These are phyloP conservation scores for Colletes collaris DNA, from an alignment of 2,888 invertebrate species.

Conservation along the genomic window DNA sequence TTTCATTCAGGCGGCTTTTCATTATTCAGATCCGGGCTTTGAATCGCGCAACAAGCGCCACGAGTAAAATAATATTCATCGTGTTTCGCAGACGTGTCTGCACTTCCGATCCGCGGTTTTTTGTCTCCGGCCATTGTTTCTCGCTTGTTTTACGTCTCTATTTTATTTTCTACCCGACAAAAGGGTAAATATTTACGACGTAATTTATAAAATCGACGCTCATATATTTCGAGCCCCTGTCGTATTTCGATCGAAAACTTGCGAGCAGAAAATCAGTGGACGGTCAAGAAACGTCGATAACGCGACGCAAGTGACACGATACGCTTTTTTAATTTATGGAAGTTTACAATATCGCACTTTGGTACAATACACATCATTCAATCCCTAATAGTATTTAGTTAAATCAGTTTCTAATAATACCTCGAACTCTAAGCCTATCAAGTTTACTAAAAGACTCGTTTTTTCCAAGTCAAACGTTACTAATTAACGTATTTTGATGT, in stretches of 20 bases:
- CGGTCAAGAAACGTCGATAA: too few relatives aligned
- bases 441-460: too few relatives aligned
- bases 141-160: slow-evolving; percentile 9
- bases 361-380: too few relatives aligned
- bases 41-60: slow-evolving; percentile 14
- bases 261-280: too few relatives aligned
- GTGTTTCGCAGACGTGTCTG: slow-evolving; percentile 20
- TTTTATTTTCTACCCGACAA: background rate
- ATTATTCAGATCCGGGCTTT: slow-evolving; percentile 36
- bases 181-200: slow-evolving; percentile 34
- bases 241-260: background rate
- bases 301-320: too few relatives aligned
- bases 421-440: too few relatives aligned
- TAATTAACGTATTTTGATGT: too few relatives aligned
- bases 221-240: background rate
- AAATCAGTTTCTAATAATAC: too few relatives aligned
- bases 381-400: too few relatives aligned
- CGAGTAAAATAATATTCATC: slow-evolving; percentile 48
- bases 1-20: slow-evolving; percentile 49
- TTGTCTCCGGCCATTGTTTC: background rate
- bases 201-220: slow-evolving; percentile 22
- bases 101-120: background rate
- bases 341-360: too few relatives aligned
- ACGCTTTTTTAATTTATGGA: too few relatives aligned
- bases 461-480: too few relatives aligned